Percentiles rank a stretch among this genome's conserved stretches.
These are phyloP conservation scores for Heteractis magnifica DNA, from an alignment of 92 coral and sea anemone species.

Conservation along the genomic window DNA sequence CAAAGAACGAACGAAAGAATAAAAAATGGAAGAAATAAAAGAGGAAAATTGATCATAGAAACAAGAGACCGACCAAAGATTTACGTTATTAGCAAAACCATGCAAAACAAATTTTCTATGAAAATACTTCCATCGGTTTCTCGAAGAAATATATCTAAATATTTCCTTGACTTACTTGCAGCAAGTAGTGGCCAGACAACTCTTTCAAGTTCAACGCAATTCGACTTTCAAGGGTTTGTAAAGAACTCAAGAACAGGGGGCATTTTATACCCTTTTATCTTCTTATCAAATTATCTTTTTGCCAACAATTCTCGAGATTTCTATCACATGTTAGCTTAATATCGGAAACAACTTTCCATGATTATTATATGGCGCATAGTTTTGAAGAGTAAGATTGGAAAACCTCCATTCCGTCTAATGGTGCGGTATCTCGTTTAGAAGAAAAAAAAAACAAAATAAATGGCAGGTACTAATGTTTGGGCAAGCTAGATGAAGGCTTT, in stretches of 20 bases:
- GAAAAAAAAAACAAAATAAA: background rate
- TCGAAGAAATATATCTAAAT: too few relatives aligned
- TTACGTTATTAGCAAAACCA: too few relatives aligned
- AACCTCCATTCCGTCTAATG: background rate
- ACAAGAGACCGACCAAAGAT: too few relatives aligned
- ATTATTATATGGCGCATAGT: background rate
- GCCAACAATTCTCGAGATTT: constrained; percentile 7
- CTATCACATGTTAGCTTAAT: constrained; percentile 11
- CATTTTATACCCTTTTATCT: constrained; percentile 7
- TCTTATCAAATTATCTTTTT: background rate
- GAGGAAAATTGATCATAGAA: too few relatives aligned
- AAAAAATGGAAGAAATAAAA: too few relatives aligned
- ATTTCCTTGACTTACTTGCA: background rate
- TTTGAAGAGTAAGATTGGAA: background rate
- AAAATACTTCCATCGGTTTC: too few relatives aligned
- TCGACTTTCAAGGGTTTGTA: background rate
- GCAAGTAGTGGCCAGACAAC: background rate
- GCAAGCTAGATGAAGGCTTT: background rate
- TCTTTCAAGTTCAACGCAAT: background rate
- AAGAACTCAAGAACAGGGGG: background rate
- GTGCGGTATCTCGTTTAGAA: background rate
- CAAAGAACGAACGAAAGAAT: too few relatives aligned
- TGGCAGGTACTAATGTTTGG: background rate
- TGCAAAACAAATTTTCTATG: too few relatives aligned
- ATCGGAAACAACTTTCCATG: background rate